Conservation (phyloP, 2,888 invertebrate genomes). For the Acronicta psi region DNA sequence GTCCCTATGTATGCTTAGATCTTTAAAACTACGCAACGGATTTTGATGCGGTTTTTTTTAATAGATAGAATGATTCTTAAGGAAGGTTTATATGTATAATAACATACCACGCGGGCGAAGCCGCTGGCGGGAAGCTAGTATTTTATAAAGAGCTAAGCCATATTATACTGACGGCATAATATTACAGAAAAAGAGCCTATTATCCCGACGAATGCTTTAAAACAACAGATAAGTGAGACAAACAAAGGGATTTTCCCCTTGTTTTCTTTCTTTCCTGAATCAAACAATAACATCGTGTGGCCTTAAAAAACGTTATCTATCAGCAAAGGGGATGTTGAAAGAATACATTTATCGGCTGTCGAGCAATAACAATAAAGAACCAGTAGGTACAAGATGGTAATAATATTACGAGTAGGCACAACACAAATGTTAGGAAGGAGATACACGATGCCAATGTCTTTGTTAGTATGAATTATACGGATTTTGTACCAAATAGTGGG, state of each 20-base stretch:
- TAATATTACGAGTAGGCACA: constrained; percentile 52
- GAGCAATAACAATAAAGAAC: constrained; percentile 58
- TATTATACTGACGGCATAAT: not conserved
- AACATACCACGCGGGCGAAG: too few relatives aligned
- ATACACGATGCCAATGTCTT: constrained; percentile 62
- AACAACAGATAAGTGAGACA: constrained; percentile 11
- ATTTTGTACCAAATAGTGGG: constrained; percentile 70
- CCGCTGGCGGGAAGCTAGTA: too few relatives aligned
- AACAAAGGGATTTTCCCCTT: constrained; percentile 31
- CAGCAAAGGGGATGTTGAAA: constrained; percentile 56
- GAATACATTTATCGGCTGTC: constrained; percentile 57
- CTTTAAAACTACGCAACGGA: too few relatives aligned
- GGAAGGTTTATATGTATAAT: too few relatives aligned
- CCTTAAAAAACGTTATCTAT: constrained; percentile 54
- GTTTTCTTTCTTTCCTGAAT: constrained; percentile 30
- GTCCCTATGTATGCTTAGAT: too few relatives aligned
- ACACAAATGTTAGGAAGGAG: constrained; percentile 38
- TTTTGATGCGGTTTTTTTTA: too few relatives aligned
- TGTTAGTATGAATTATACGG: constrained; percentile 73
- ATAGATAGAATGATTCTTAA: too few relatives aligned
- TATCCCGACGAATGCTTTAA: constrained; percentile 8
- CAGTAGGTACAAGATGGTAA: constrained; percentile 43
- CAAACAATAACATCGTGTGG: constrained; percentile 46
- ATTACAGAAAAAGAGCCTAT: not conserved
- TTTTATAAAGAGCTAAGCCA: not conserved